Percentiles rank a stretch among this genome's conserved stretches.
phyloP scores from a whole-genome alignment of 2,113 vertebrate species.

The Gallinago paraguaiae region DNA sequence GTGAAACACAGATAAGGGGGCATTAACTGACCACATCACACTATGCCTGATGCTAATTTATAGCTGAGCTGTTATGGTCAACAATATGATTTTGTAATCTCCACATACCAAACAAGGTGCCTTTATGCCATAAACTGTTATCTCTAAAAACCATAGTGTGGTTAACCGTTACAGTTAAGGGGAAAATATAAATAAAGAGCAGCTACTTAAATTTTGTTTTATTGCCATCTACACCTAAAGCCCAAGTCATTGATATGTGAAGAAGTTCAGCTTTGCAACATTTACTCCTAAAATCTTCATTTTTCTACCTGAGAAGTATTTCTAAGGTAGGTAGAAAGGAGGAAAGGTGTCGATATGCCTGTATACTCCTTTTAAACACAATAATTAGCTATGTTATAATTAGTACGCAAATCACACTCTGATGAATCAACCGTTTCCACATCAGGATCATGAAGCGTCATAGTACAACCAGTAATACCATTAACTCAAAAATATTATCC shows the following conservation, averaged over 20 bases:
- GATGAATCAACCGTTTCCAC: conserved; percentile 18
- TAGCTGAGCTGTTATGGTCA: not conserved
- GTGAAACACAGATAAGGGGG: not conserved
- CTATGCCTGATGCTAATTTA: not conserved
- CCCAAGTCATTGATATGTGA: not conserved
- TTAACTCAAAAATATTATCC: not conserved
- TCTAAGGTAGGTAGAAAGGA: not conserved
- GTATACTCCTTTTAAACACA: not conserved
- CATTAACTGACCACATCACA: not conserved
- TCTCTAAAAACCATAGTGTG: not conserved
- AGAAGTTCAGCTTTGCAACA: not conserved
- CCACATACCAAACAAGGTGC: not conserved
- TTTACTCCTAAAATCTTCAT: not conserved
- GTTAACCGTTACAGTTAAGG: not conserved
- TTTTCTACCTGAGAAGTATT: not conserved
- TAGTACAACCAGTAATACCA: not conserved
- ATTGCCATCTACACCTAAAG: not conserved
- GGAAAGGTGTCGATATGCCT: not conserved
- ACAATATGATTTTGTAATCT: not conserved
- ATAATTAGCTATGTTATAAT: conserved; percentile 22
- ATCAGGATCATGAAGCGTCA: not conserved
- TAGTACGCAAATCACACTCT: not conserved
- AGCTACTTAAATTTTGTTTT: not conserved
- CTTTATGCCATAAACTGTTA: not conserved
- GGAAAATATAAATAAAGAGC: not conserved